Conservation (phyloP, 2,797 vertebrate species). For the Phoeniculus purpureus region DNA sequence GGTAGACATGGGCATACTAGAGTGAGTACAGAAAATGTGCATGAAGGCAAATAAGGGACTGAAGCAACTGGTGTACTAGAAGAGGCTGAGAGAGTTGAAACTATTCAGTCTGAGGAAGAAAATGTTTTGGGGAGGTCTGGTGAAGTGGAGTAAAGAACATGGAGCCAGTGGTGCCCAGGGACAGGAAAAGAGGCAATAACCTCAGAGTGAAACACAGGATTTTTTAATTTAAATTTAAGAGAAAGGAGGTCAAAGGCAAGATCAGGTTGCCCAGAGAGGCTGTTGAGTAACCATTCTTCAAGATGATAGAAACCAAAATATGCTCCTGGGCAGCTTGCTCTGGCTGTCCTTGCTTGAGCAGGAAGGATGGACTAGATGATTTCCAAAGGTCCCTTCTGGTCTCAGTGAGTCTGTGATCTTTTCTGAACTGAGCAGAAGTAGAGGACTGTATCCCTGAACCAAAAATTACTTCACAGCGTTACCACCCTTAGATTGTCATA, state of each 20-base stretch:
- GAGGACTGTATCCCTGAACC: not conserved
- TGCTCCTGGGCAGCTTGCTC: not conserved
- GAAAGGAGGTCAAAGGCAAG: not conserved
- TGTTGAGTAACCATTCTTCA: not conserved
- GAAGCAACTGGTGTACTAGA: not conserved
- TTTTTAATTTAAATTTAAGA: not conserved
- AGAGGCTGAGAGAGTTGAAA: not conserved
- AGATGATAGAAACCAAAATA: not conserved
- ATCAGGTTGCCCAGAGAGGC: not conserved
- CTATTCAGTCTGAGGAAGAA: not conserved
- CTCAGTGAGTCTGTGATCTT: not conserved
- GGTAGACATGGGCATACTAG: not conserved
- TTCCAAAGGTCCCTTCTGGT: not conserved
- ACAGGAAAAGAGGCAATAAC: not conserved
- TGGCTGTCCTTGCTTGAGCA: not conserved
- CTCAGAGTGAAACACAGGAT: not conserved
- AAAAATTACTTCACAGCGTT: not conserved
- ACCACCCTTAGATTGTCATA: not conserved
- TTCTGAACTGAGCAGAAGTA: not conserved
- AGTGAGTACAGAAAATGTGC: not conserved
- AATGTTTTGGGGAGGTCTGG: not conserved
- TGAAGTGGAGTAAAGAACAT: not conserved
- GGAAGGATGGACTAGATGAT: accelerated
- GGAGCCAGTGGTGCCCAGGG: not conserved
- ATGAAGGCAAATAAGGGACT: too few species aligned